These are phyloP conservation scores for Budorcas taxicolor DNA, from an alignment of 2,113 vertebrate genomes.

Conservation along the genomic window DNA sequence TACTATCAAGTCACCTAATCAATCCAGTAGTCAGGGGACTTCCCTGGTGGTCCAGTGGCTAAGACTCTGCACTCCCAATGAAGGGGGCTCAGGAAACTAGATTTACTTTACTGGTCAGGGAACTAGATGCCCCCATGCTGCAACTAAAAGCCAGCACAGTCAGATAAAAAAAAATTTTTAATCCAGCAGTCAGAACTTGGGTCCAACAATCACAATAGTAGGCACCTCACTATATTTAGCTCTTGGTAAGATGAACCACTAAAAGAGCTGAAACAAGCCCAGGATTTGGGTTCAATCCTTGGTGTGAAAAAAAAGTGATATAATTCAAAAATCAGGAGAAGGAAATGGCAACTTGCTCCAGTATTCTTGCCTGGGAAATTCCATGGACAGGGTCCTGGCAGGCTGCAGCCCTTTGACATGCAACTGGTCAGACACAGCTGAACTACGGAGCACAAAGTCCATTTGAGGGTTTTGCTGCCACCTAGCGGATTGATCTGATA, in stretches of 20 bases:
- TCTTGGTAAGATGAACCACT: neutral
- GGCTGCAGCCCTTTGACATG: neutral
- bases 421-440: neutral
- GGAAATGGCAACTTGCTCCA: neutral
- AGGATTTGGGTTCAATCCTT: neutral
- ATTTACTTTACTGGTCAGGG: neutral
- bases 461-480: slow-evolving; percentile 24
- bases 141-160: neutral
- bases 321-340: neutral
- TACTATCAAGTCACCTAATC: neutral
- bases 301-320: neutral
- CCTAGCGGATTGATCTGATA: neutral
- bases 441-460: neutral
- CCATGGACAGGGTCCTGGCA: neutral
- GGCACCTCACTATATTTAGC: neutral
- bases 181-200: neutral
- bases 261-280: neutral
- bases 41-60: neutral
- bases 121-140: neutral
- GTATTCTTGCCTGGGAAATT: neutral
- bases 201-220: neutral
- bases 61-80: neutral
- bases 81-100: neutral
- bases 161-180: neutral
- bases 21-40: neutral